A percentile compares a stretch with the other conserved stretches of the same genome.
Evolutionary conservation across 2,113 vertebrate genomes (phyloP).

Genomic region (Orycteropus afer): DNA sequence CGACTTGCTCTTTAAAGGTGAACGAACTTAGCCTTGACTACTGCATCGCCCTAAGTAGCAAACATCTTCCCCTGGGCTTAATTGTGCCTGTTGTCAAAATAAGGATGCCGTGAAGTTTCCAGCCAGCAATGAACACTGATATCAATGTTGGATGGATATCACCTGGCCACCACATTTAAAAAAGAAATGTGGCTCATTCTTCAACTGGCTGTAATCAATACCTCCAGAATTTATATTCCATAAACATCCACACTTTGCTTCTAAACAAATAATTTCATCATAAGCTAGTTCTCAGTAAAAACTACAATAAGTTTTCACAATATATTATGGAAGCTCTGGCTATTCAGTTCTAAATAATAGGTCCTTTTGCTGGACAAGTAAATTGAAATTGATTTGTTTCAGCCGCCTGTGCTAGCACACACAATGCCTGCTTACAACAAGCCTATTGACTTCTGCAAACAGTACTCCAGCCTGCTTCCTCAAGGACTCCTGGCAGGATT

Average conservation of each 20-base stretch:
- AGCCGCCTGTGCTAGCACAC: constrained; percentile 81
- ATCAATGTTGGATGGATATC: constrained; percentile 74
- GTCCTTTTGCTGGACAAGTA: constrained; percentile 86
- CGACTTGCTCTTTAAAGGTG: constrained; percentile 76
- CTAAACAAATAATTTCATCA: constrained; percentile 90
- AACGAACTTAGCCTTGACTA: constrained; percentile 67
- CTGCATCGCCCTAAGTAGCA: constrained; percentile 67
- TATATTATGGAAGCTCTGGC: constrained; percentile 85
- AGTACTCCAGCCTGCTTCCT: constrained; percentile 84
- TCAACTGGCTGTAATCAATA: constrained; percentile 79
- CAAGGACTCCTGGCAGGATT: constrained; percentile 85
- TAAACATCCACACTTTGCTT: constrained; percentile 78
- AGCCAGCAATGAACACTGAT: constrained; percentile 63
- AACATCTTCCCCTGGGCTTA: constrained; percentile 46
- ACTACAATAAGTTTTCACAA: constrained; percentile 87
- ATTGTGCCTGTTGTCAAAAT: constrained; percentile 77
- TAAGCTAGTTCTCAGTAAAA: constrained; percentile 86
- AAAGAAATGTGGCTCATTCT: constrained; percentile 74
- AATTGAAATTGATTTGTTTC: constrained; percentile 91
- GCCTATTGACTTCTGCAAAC: constrained; percentile 86
- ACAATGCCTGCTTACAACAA: constrained; percentile 85
- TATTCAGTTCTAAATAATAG: constrained; percentile 88
- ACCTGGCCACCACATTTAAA: constrained; percentile 76
- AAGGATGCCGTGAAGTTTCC: constrained; percentile 15
- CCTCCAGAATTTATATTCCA: constrained; percentile 81